phyloP scores from a whole-genome alignment of 2,888 invertebrate species.

The Agrilus cyanescens region DNA sequence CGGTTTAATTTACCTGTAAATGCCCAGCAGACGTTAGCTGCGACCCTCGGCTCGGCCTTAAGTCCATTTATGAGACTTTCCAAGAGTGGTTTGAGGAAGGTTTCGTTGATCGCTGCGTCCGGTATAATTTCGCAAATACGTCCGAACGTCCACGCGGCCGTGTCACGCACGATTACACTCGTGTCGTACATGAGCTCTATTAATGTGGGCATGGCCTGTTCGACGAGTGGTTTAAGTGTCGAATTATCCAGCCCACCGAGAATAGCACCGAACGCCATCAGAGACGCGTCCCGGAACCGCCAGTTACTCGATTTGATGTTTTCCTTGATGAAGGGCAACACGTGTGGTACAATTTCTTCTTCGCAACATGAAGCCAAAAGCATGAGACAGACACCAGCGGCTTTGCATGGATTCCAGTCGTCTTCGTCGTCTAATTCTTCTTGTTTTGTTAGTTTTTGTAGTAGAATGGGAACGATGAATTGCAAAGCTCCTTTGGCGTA shows the following conservation, averaged over 20 bases:
- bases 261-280: conserved; percentile 92
- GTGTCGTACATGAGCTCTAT: conserved; percentile 90
- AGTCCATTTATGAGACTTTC: conserved; percentile 77
- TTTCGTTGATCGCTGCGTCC: conserved; percentile 83
- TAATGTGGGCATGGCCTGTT: conserved; percentile 92
- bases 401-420: conserved; percentile 99
- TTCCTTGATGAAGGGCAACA: conserved; percentile 89
- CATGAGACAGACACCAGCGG: conserved; percentile 98
- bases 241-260: conserved; percentile 75
- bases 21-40: conserved; percentile 99
- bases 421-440: conserved; percentile 97
- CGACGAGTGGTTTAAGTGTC: conserved; percentile 84
- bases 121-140: conserved; percentile 95
- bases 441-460: conserved; percentile 90
- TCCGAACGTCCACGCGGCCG: conserved; percentile 97
- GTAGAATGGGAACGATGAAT: conserved; percentile 86
- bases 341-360: conserved; percentile 90
- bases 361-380: conserved; percentile 94
- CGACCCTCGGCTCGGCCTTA: conserved; percentile 89
- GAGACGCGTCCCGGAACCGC: conserved; percentile 79
- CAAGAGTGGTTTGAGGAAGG: conserved; percentile 67
- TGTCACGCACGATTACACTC: conserved; percentile 91
- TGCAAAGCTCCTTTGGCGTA: conserved; percentile 98
- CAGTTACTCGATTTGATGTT: conserved; percentile 91
- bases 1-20: conserved; percentile 48